Base-by-base conservation (phyloP, 2,113 vertebrate genomes). In the Sturnira hondurensis region DNA sequence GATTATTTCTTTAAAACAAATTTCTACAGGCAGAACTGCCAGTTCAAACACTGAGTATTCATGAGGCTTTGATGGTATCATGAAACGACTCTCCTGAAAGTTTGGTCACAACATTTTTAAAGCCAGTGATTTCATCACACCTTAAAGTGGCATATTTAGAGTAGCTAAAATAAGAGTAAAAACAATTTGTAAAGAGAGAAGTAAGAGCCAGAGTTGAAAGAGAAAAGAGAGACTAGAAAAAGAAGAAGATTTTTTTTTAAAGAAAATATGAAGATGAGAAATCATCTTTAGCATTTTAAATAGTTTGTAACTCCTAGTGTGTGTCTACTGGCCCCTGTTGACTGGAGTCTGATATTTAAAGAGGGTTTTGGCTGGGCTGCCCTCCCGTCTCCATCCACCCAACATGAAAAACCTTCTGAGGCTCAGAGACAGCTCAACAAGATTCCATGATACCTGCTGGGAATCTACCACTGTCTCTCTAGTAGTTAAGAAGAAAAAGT, bases 21-120 rank as follows among this genome's bases (percentile, higher is more conserved):
- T 84, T 84, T 73, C 63, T 65, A 67, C 84, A 67, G 19, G 24
- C 36, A 52, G 65, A 85, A 76, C 17, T 86, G 33, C 31, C 67
- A 73, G 26, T 85, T 93, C 52, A 68, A 67, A 83, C 61, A 71
- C 16, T 47, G n/a, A 77, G 12, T 77, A 68, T 67, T 61, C 19
- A 70, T 70, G 52, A 52, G 20, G 65, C n/a, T 73, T 41, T 83
- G 22, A 36, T 26, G 41, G 52, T 43, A n/a, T 70, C 80, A 8
- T 33, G 45, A 95, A 96, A 89, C 17, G 61, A 38, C 19, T 67
- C 89, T 96, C 88, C 84, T 93, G 24, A 50, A 89, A 77, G 38
- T 83, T 82, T 85, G 73, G 61, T 65, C 63, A 85, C 16, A 92
- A 63, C 4, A 77, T 28, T 87, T 93, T 77, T 54, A 89, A 73